Percentiles rank a stretch among this genome's conserved stretches.
phyloP scores from a whole-genome alignment of 2,888 invertebrate genomes.

The Megalurothrips usitatus region DNA sequence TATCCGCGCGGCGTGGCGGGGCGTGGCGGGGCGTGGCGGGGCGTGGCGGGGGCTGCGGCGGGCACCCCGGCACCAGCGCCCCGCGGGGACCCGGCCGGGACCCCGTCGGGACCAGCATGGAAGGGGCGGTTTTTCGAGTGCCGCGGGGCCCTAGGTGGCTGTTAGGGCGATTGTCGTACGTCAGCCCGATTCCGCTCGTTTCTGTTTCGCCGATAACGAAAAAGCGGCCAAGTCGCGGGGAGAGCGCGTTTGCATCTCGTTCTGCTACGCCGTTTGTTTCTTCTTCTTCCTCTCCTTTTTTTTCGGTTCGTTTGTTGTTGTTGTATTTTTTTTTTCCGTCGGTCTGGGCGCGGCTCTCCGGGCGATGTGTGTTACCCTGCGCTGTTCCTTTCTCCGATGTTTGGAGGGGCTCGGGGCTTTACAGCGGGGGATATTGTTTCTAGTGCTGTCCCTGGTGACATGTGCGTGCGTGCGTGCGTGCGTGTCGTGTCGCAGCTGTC shows the following conservation, averaged over 20 bases:
- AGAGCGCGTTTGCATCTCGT: neutral
- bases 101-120: neutral
- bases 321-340: neutral
- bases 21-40: neutral
- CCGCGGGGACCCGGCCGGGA: neutral
- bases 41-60: neutral
- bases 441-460: too few species aligned
- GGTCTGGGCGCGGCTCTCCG: too few species aligned
- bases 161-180: constrained; percentile 22
- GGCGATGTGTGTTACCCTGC: too few species aligned
- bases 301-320: neutral
- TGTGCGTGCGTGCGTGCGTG: too few species aligned
- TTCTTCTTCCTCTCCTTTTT: neutral
- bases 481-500: too few species aligned
- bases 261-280: neutral
- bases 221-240: neutral
- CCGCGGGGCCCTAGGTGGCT: constrained; percentile 21
- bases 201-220: constrained; percentile 17
- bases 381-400: too few species aligned
- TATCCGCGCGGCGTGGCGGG: neutral
- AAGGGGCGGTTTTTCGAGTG: constrained; percentile 24
- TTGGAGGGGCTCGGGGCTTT: too few species aligned
- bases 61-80: neutral
- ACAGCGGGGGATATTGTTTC: too few species aligned
- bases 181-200: constrained; percentile 14